Evolutionary conservation across 2,888 invertebrate genomes (phyloP), one percentile per base, ranked within the genome.

Genomic region (Morpho deidamia): DNA sequence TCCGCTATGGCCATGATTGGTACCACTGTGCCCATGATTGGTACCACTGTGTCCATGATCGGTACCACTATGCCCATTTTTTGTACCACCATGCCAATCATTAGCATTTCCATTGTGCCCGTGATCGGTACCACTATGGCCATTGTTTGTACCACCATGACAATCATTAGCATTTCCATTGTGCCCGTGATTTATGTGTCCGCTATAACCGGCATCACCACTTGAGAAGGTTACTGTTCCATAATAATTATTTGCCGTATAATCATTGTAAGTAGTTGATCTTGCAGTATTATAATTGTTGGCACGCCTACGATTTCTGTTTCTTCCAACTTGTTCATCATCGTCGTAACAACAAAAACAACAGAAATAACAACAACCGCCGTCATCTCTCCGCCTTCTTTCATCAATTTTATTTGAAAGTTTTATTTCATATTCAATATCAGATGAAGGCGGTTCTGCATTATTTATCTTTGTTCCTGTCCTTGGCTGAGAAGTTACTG

Each of bases 401-500:
- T 23, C 23, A 3, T 23, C 23, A 23, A 23, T 5, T 5, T 3
- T 23, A 5, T 38, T 46, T 32, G 42, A 45, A 8, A 45, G 9
- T 8, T 38, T 23, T 23, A n/a, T 38, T 23, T n/a, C 38, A 11
- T 38, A 23, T n/a, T 37, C 37, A 37, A 10, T 37, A n/a, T 38
- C 37, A 8, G 47, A 11, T 7, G 32, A 9, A 11, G 33, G 10
- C 10, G 10, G 33, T 12, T 47, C 48, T 34, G 33, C 12, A 7
- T 33, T 33, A 41, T 33, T 48, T 12, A 3, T 48, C 40, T 48
- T 48, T 41, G 48, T 12, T n/a, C 7, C 40, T 48, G 11, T 11
- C 12, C 40, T 48, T 48, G 48, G 48, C 48, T 48, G 38, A n/a
- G 46, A 46, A 23, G 46, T 46, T n/a, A 46, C 38, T 0, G 38